These are phyloP conservation scores for Axea sp. DNA, from an alignment of 2,888 invertebrate genomes.

Conservation along the genomic window DNA sequence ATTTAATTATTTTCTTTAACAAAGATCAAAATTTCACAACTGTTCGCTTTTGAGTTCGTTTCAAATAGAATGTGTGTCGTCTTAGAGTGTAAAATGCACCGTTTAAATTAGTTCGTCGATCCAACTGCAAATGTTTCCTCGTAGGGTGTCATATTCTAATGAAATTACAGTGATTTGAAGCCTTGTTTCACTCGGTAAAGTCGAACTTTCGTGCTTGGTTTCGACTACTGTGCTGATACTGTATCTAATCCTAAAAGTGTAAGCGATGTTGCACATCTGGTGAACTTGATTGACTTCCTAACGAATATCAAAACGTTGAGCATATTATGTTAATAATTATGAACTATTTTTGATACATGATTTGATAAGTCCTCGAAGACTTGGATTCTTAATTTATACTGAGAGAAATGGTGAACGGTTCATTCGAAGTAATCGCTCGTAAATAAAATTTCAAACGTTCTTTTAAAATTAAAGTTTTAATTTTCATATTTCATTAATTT, in stretches of 20 bases:
- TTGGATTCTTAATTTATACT: neutral
- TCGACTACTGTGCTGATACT: constrained; percentile 56
- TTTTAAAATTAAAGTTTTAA: no score
- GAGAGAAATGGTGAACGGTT: neutral
- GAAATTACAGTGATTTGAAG: constrained; percentile 49
- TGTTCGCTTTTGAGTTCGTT: no score
- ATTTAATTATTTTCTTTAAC: neutral
- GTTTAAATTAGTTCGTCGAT: constrained; percentile 4
- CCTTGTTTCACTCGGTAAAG: constrained; percentile 41
- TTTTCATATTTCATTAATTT: no score
- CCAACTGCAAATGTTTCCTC: constrained; percentile 5
- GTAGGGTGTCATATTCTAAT: constrained; percentile 39
- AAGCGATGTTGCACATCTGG: constrained; percentile 57
- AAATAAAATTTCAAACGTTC: no score
- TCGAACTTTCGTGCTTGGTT: constrained; percentile 54
- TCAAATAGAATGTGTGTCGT: neutral
- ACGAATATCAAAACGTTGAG: constrained; percentile 3
- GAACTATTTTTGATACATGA: constrained; percentile 7
- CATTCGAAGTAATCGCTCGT: no score
- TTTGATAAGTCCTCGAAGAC: neutral
- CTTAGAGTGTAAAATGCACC: neutral
- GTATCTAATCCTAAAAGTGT: constrained; percentile 51
- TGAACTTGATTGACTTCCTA: constrained; percentile 46
- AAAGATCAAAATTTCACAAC: no score
- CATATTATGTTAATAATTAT: constrained; percentile 9